Base-by-base conservation (phyloP, 2,797 vertebrate species). In the Thripadectes ignobilis region DNA sequence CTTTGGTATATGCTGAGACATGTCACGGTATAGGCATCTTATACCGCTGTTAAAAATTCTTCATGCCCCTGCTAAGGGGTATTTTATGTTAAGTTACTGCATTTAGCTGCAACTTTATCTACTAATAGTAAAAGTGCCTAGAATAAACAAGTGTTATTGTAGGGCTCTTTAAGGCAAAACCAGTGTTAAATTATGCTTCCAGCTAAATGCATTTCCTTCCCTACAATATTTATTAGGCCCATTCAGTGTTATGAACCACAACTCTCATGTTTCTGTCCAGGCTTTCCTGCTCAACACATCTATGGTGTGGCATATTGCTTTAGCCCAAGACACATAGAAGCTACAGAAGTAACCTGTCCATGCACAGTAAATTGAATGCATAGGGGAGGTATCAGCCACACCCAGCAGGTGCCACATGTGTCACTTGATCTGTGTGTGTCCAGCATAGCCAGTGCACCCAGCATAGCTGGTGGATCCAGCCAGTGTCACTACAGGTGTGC, bases 161-260 rank as follows among this genome's bases (percentile, higher is more conserved):
- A 62, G 51, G 27, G 5, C 23, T 59, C 41, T 48, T 73, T 59
- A 77, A 79, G 34, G 63, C 14, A 91, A 87, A 80, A 45, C 0
- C 5, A 6, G 16, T 49, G 34, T 59, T 91, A 72, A 93, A 55
- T 81, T 86, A 13, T 62, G 30, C 27, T 76, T 76, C 48, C 48
- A 85, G 1, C 8, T 34, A n/a, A 86, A 58, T 68, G 23, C 18
- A 68, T 89, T 86, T 79, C 67, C 36, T 91, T 73, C 49, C 20
- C n/a, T 89, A 23, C 74, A 93, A 7, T 82, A 85, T 89, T 96
- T 91, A 89, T 92, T 73, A 77, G 81, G 45, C 19, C 51, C 21
- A 34, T 55, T 81, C 43, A 49, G 6, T 78, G 13, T 72, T 59
- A 72, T 0, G 0, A 86, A 39, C 38, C 18, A 34, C 38, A 72